phyloP scores from a whole-genome alignment of 2,113 vertebrate genomes.

The Bufo gargarizans region DNA sequence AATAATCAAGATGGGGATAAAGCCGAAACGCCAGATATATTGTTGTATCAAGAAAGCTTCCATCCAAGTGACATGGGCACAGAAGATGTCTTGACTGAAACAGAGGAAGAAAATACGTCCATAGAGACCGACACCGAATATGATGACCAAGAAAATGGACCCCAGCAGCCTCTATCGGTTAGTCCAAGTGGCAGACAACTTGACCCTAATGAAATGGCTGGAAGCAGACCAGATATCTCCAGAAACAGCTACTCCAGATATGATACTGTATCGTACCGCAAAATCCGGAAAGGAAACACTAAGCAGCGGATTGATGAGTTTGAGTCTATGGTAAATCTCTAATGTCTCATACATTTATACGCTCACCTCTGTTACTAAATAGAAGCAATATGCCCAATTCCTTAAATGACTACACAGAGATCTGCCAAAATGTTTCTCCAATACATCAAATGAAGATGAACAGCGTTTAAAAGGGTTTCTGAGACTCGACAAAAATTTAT shows the following conservation, averaged over 20 bases:
- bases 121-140: slow-evolving; percentile 69
- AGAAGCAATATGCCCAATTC: background rate
- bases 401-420: background rate
- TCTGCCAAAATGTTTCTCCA: background rate
- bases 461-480: background rate
- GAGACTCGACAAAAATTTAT: too few species aligned
- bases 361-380: background rate
- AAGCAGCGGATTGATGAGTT: slow-evolving; percentile 91
- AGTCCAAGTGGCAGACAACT: slow-evolving; percentile 64
- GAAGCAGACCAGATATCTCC: slow-evolving; percentile 77
- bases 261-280: slow-evolving; percentile 91
- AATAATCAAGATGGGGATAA: slow-evolving; percentile 51
- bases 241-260: slow-evolving; percentile 82
- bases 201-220: slow-evolving; percentile 62
- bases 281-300: slow-evolving; percentile 91
- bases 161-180: slow-evolving; percentile 51
- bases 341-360: slow-evolving; percentile 46
- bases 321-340: slow-evolving; percentile 87
- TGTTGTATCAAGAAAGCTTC: slow-evolving; percentile 52
- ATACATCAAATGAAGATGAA: background rate
- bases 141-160: slow-evolving; percentile 58
- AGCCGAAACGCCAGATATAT: slow-evolving; percentile 43
- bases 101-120: slow-evolving; percentile 67
- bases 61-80: slow-evolving; percentile 55
- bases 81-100: slow-evolving; percentile 63